Evolutionary conservation across 2,888 invertebrate species (phyloP).

Genomic region (Monoplex corrugatus): DNA sequence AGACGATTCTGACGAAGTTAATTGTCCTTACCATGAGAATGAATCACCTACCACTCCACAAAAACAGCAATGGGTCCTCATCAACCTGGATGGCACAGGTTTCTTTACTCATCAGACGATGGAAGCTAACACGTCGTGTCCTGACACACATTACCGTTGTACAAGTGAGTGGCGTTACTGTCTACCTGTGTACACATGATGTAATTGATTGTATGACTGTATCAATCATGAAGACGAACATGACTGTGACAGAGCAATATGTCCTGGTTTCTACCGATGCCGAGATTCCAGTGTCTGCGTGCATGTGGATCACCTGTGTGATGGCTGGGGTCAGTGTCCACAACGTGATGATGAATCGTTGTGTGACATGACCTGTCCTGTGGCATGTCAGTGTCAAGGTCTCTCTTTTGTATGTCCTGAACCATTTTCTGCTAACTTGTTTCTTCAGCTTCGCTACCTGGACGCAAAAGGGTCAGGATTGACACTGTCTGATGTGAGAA

Average conservation of each 20-base stretch:
- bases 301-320: slow-evolving; percentile 49
- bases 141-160: slow-evolving; percentile 40
- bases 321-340: slow-evolving; percentile 53
- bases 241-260: slow-evolving; percentile 17
- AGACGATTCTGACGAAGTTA: slow-evolving; percentile 55
- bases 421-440: not conserved
- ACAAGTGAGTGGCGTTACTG: slow-evolving; percentile 2
- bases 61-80: not conserved
- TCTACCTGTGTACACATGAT: slow-evolving; percentile 42
- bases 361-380: slow-evolving; percentile 44
- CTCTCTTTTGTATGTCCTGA: slow-evolving; percentile 9
- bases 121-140: not conserved
- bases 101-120: not conserved
- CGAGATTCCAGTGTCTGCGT: slow-evolving; percentile 48
- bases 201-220: slow-evolving; percentile 44
- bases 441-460: slow-evolving; percentile 23
- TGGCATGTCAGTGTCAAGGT: slow-evolving; percentile 35
- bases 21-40: not conserved
- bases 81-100: slow-evolving; percentile 32
- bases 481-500: not conserved
- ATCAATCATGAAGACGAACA: slow-evolving; percentile 50
- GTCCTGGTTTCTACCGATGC: slow-evolving; percentile 50
- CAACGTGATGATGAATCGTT: slow-evolving; percentile 53
- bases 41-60: not conserved
- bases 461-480: slow-evolving; percentile 4